A percentile compares a stretch with the other conserved stretches of the same genome.
Evolutionary conservation across 2,888 invertebrate species (phyloP).

Genomic region (Limnephilus auricula): DNA sequence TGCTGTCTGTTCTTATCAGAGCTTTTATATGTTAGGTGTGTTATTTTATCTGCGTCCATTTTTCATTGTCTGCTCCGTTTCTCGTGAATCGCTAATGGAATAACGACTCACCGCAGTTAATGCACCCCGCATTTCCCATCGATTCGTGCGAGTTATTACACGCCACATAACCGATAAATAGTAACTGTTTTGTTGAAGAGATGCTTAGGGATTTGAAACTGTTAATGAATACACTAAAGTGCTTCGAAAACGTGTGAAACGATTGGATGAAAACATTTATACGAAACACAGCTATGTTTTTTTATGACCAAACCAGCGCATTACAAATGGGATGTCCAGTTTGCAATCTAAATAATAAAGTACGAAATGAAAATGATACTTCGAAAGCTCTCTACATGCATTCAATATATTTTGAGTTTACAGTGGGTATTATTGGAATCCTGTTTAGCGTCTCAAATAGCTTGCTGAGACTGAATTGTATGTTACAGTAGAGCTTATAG

Average conservation of each 20-base stretch:
- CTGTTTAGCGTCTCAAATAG: background rate
- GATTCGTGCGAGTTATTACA: background rate
- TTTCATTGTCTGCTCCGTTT: background rate
- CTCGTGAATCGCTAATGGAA: background rate
- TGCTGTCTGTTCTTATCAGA: background rate
- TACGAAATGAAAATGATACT: background rate
- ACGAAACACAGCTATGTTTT: background rate
- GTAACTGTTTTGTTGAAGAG: background rate
- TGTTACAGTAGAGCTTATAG: background rate
- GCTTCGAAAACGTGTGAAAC: background rate
- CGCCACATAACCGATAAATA: background rate
- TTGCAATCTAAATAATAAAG: background rate
- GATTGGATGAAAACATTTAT: background rate
- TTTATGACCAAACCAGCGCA: background rate
- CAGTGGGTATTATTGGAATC: background rate
- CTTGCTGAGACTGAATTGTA: background rate
- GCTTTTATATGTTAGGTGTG: background rate
- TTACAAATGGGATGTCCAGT: background rate
- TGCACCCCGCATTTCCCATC: too few relatives aligned
- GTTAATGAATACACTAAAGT: background rate
- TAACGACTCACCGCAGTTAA: background rate
- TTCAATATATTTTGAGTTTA: background rate
- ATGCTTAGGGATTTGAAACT: background rate
- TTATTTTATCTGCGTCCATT: background rate
- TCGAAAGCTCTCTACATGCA: background rate